Base-by-base conservation (phyloP, 2,113 vertebrate species). In the Amphiprion percula region DNA sequence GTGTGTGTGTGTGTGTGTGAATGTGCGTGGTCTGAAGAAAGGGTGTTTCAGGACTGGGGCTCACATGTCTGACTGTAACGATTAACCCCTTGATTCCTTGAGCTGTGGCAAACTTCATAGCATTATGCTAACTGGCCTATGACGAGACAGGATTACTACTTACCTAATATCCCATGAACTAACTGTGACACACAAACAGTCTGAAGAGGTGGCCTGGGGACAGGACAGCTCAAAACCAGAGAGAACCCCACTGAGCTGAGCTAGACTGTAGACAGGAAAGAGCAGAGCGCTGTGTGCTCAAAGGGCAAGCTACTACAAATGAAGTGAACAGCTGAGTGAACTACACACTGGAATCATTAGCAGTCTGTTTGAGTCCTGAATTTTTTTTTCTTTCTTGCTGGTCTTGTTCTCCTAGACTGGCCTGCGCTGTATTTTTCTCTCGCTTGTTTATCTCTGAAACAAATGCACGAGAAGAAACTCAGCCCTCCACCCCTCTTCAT, bases 61-160 rank as follows among this genome's bases (percentile, higher is more conserved):
- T 74, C 71, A 54, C 65, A 47, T 47, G 30, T 71, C 65, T 62
- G 39, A 66, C 65, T 68, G 60, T 26, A 75, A 84, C 85, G 62
- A 86, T 81, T 65, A 80, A 82, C 78, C 74, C 66, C 21, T 49
- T 56, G 4, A 19, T 15, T 33, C 12, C 33, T 59, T 64, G 74
- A 79, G 74, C 74, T 64, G 67, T 54, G 54, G 65, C 19, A 61
- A 83, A 84, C 77, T 74, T 79, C 79, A 52, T 60, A 88, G 79
- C 58, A 23, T 86, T 72, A 63, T 49, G 33, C 71, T 77, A 79
- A 87, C 82, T 71, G 79, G 54, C 70, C 73, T 60, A 74, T 60
- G 66, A 71, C 71, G 84, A 77, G 68, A 83, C 63, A 60, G 79
- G 87, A 89, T 89, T 88, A 85, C 68, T 85, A 76, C 72, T 86